Base-by-base conservation (phyloP, 2,888 invertebrate genomes). In the Lasioglossum lativentre region DNA sequence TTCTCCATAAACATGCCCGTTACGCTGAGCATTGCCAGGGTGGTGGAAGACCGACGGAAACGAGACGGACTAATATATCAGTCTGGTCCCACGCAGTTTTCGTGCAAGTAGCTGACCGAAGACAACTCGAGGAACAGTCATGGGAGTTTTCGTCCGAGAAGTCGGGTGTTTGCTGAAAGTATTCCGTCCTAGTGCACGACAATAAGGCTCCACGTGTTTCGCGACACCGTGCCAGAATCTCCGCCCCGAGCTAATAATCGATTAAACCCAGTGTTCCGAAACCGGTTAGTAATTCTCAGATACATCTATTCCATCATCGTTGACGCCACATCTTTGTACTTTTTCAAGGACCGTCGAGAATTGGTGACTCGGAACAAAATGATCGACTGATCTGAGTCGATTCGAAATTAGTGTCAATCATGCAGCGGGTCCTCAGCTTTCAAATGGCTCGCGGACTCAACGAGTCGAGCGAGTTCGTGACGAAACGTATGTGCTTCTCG, bases 351-450 rank as follows among this genome's bases (percentile, higher is more conserved):
- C 10, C 16, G 14, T 23, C 4, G 30, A n/a, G 66, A 47, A n/a
- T 66, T 23, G 66, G 47, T 52, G 45, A 66, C 56, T 56, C n/a
- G 56, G n/a, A 56, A 56, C n/a, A n/a, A 63, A 30, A 63, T 78
- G 75, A 68, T 23, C 23, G 40, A 30, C 34, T 71, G 52, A 52
- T 5, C 27, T 42, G 4, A 85, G 42, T 47, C 59, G 52, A 75
- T 75, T 38, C 38, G 71, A 71, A 78, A 42, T 52, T 56, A 38
- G 23, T 34, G 23, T n/a, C 40, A 68, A 92, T 89, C 72, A 96
- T 96, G 96, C 95, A 96, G 82, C 94, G 95, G 27, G 95, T 96
- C 72, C 90, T 96, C 75, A 96, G 96, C 89, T 94, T 95, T 84
- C 95, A 95, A 93, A 95, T 95, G 90, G 94, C 95, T 80, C 93